Evolutionary conservation across 2,888 invertebrate genomes (phyloP).

Genomic region (Deilephila elpenor): DNA sequence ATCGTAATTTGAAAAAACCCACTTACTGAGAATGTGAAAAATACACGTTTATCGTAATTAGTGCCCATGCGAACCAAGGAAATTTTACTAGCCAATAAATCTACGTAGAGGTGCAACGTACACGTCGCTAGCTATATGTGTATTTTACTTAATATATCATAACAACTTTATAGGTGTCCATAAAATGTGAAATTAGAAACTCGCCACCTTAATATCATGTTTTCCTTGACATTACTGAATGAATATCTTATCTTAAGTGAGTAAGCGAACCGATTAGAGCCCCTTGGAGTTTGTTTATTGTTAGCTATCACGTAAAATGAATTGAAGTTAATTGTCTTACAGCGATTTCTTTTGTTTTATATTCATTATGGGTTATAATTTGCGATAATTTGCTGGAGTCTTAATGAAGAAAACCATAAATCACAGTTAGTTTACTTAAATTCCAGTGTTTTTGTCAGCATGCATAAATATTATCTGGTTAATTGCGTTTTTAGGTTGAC

Average conservation of each 20-base stretch:
- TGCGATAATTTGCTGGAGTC: slow-evolving; percentile 3
- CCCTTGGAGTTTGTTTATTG: slow-evolving; percentile 49
- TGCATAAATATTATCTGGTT: slow-evolving; percentile 34
- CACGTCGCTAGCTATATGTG: slow-evolving; percentile 34
- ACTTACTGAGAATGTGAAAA: slow-evolving; percentile 77
- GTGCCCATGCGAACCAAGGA: slow-evolving; percentile 70
- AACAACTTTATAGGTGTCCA: slow-evolving; percentile 33
- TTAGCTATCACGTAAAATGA: slow-evolving; percentile 47
- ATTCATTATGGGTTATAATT: slow-evolving; percentile 19
- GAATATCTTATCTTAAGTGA: slow-evolving; percentile 47
- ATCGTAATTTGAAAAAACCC: slow-evolving; percentile 73
- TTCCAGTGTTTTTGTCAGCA: slow-evolving; percentile 32
- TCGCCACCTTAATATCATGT: slow-evolving; percentile 42
- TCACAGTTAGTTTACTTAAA: slow-evolving; percentile 22
- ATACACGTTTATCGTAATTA: slow-evolving; percentile 80
- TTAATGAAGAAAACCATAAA: slow-evolving; percentile 19
- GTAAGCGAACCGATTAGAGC: slow-evolving; percentile 46
- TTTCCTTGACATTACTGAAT: slow-evolving; percentile 51
- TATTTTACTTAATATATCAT: slow-evolving; percentile 12
- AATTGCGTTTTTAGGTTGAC: slow-evolving; percentile 44
- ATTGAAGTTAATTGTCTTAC: slow-evolving; percentile 41
- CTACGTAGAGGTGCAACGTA: slow-evolving; percentile 21
- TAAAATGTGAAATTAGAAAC: slow-evolving; percentile 26
- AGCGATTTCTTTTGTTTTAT: slow-evolving; percentile 37
- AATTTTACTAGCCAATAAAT: slow-evolving; percentile 69